Evolutionary conservation across 2,113 vertebrate genomes (phyloP).

Genomic region (Seriola quinqueradiata): DNA sequence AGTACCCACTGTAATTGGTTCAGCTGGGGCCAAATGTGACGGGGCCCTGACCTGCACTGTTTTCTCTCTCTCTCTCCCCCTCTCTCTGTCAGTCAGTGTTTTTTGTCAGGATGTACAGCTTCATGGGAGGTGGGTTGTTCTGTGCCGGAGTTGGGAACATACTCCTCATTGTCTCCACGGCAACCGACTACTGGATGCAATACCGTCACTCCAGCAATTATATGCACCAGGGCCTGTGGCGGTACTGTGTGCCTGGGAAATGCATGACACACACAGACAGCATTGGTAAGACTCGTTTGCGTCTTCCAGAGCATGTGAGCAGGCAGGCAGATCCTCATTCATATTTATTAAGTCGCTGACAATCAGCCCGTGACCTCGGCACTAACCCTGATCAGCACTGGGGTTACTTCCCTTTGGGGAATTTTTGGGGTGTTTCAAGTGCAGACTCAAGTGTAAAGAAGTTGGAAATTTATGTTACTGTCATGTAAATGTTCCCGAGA

Average conservation of each 20-base stretch:
- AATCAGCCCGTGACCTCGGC: slow-evolving; percentile 18
- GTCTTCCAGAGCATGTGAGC: slow-evolving; percentile 7
- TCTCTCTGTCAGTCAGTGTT: slow-evolving; percentile 55
- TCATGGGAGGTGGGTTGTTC: slow-evolving; percentile 88
- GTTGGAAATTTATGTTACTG: neutral
- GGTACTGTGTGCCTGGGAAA: slow-evolving; percentile 86
- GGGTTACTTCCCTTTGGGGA: neutral
- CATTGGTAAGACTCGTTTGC: slow-evolving; percentile 77
- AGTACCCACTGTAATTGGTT: slow-evolving; percentile 43
- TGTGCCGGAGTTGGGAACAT: slow-evolving; percentile 86
- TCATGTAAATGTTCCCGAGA: neutral
- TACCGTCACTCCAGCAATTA: slow-evolving; percentile 85
- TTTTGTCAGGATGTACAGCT: slow-evolving; percentile 86
- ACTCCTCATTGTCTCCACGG: slow-evolving; percentile 86
- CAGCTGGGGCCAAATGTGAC: slow-evolving; percentile 18
- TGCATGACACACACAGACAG: slow-evolving; percentile 87
- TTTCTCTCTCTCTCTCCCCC: slow-evolving; percentile 9
- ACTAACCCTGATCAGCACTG: neutral
- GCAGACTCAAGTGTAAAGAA: slow-evolving; percentile 1
- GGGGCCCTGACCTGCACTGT: slow-evolving; percentile 47
- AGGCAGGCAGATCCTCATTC: slow-evolving; percentile 22
- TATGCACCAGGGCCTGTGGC: slow-evolving; percentile 88
- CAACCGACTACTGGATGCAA: slow-evolving; percentile 89
- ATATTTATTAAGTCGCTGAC: slow-evolving; percentile 25
- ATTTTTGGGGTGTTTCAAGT: neutral